Base-by-base conservation (phyloP, 1,140 invertebrate species). In the Drosophila cardini region DNA sequence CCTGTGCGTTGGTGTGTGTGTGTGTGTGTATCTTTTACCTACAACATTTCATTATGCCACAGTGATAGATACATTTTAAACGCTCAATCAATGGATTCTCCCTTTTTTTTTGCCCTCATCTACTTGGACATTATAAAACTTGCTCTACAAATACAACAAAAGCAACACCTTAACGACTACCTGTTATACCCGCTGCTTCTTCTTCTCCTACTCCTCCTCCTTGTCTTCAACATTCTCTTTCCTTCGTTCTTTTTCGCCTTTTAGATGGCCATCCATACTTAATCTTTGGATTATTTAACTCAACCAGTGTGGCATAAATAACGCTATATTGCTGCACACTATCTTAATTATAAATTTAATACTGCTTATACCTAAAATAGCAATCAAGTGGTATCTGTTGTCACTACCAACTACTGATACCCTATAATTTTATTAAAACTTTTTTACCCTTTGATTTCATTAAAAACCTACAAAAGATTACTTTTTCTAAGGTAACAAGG, bases 161-260 rank as follows among this genome's bases (percentile, higher is more conserved):
- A 13, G 43, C 10, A 55, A 40, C 21, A 45, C 55, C 40, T 57
- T 9, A n/a, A 45, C 58, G 69, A 63, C 79, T 86, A 86, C 83
- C 83, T 86, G 82, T 87, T 85, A 86, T 78, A 85, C 82, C 70
- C 58, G 69, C 15, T 16, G 21, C 16, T 45, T 5, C 43, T 45
- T 18, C 15, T 55, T 16, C 4, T 11, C n/a, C 32, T 36, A 0
- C 0, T 53, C 36, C 56, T 79, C 70, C 58, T 69, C 15, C 16
- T 4, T 15, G 18, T 18, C 43, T 45, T 38, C 32, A 2, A 3
- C n/a, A n/a, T 53, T 15, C 2, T 10, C 18, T 13, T 34, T 0
- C 0, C 36, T 50, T 79, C 52, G 53, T 40, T 16, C 34, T 18
- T 45, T 46, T 64, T 57, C 48, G 30, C 38, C 15, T 46, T 52